Conservation (phyloP, 2,113 vertebrate genomes). For the Odobenus rosmarus region DNA sequence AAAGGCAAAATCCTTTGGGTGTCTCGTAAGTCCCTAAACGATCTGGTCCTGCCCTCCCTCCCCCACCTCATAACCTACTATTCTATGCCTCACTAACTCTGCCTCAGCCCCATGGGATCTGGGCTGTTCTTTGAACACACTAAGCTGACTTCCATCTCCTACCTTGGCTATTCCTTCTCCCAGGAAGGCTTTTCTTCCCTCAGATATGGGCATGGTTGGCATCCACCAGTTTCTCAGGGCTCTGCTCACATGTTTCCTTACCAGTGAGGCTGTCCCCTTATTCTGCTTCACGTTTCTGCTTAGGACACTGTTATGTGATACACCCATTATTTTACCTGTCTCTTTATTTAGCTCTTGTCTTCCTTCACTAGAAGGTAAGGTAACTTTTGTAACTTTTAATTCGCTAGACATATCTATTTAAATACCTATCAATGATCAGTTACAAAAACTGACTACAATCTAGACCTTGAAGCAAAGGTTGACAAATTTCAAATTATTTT, state of each 20-base stretch:
- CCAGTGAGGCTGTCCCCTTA: neutral
- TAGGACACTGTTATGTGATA: neutral
- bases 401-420: neutral
- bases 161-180: neutral
- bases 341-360: neutral
- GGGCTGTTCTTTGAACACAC: neutral
- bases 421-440: neutral
- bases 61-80: neutral
- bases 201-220: neutral
- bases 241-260: neutral
- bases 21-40: neutral
- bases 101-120: neutral
- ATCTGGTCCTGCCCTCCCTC: neutral
- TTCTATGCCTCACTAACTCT: neutral
- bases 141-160: neutral
- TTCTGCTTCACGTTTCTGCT: neutral
- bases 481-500: neutral
- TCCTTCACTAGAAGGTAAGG: neutral
- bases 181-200: neutral
- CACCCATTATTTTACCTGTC: neutral
- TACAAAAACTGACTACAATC: constrained; percentile 5
- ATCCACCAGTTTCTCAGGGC: too few species aligned
- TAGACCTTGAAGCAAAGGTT: neutral
- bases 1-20: neutral
- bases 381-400: neutral